Conservation (phyloP, 1,140 invertebrate genomes). For the Asobara japonica region DNA sequence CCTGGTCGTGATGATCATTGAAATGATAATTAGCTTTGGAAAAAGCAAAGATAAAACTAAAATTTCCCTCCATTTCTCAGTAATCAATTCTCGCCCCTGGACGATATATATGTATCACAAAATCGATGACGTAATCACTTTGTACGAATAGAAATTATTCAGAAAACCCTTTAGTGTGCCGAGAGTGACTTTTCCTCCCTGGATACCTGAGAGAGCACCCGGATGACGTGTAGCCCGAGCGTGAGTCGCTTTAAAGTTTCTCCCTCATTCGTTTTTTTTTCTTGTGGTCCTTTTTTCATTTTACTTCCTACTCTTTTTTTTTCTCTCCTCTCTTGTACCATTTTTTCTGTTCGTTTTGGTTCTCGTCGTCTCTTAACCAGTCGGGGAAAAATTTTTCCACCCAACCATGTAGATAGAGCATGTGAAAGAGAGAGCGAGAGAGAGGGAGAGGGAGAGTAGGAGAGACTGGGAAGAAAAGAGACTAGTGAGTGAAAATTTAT, state of each 20-base stretch:
- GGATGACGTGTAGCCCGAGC: conserved; percentile 36
- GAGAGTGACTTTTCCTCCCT: conserved; percentile 18
- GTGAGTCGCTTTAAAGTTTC: conserved; percentile 39
- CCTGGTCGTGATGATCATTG: no score
- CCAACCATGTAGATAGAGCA: conserved; percentile 11
- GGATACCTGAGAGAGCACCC: conserved; percentile 17
- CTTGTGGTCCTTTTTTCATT: conserved; percentile 11
- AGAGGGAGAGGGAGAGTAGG: neutral
- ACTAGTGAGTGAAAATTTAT: conserved; percentile 41
- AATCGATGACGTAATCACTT: conserved; percentile 31
- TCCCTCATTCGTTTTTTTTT: conserved; percentile 5
- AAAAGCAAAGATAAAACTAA: neutral
- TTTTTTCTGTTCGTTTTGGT: conserved; percentile 29
- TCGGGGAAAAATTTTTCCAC: conserved; percentile 30
- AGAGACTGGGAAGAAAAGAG: neutral
- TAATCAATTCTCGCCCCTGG: neutral
- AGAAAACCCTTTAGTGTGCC: conserved; percentile 22
- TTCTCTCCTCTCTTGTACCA: no score
- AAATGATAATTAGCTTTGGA: neutral
- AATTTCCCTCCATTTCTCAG: neutral
- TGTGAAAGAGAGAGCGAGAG: neutral
- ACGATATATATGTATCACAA: neutral
- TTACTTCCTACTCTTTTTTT: neutral
- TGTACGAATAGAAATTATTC: conserved; percentile 25
- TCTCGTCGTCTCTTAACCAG: conserved; percentile 19